A percentile compares a stretch with the other conserved stretches of the same genome.
These are phyloP conservation scores for Cavia aperea DNA, from an alignment of 2,113 vertebrate genomes.

Conservation along the genomic window DNA sequence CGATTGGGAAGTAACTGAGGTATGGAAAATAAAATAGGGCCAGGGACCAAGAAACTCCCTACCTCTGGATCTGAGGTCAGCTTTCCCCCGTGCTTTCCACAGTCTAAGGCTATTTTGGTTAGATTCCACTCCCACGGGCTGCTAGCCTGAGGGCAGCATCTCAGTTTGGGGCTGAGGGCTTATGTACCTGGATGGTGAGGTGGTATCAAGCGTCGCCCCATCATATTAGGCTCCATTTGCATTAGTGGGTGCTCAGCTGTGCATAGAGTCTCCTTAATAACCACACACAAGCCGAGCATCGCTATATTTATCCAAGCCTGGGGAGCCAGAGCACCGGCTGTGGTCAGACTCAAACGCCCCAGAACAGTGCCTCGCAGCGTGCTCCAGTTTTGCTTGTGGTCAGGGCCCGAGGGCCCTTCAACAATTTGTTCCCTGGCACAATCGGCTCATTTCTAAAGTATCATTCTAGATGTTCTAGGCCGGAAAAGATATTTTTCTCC, in stretches of 20 bases:
- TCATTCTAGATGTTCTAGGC: constrained; percentile 28
- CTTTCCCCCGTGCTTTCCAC: background rate
- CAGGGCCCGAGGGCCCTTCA: constrained; percentile 35
- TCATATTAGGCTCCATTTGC: constrained; percentile 37
- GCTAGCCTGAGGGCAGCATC: background rate
- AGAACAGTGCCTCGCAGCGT: background rate
- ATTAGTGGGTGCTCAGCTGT: constrained; percentile 45
- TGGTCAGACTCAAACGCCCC: background rate
- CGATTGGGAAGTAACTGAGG: accelerated
- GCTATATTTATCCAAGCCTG: constrained; percentile 31
- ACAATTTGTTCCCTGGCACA: constrained; percentile 21
- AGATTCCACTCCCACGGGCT: background rate
- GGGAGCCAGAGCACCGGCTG: background rate
- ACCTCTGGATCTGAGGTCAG: background rate
- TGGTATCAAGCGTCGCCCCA: background rate
- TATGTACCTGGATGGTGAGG: background rate
- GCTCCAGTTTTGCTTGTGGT: constrained; percentile 35
- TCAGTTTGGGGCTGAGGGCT: background rate
- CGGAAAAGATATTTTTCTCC: constrained; percentile 15
- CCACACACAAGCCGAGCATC: background rate
- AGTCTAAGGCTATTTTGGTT: background rate
- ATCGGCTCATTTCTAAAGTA: constrained; percentile 16
- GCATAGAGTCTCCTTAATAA: constrained; percentile 51
- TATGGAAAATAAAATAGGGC: background rate
- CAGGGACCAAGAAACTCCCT: background rate